Base-by-base conservation (phyloP, 2,797 vertebrate species). In the Coreius guichenoti region DNA sequence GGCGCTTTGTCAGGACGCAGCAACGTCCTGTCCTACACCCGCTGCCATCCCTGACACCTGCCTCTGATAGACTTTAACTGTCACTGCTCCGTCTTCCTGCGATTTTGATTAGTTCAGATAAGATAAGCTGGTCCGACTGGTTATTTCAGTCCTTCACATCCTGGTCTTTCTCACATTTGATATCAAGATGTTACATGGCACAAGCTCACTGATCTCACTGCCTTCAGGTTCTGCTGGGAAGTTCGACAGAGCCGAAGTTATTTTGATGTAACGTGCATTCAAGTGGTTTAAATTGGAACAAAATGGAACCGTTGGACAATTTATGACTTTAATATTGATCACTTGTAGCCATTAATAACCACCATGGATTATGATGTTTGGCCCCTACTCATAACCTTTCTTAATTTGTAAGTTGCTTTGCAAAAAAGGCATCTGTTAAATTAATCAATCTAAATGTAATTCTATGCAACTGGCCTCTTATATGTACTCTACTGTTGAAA, bases 1-100 rank as follows among this genome's bases (percentile, higher is more conserved):
- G 74, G 77, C 74, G 87, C 89, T 88, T 82, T 88, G 88, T 85
- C 89, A 88, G 90, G 91, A 88, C 90, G 81, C 90, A 89, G 90
- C 90, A 69, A 85, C 89, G 88, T 90, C 89, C 79, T 90, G 87
- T 92, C 87, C 49, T 84, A 76, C 87, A 80, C 33, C n/a, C 76
- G 8, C 56, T 36, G 69, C 23, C 70, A 61, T 31, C 70, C 26
- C 29, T 74, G 72, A 74, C 81, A 83, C 72, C 72, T 65, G 68
- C 31, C 70, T 47, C 70, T 75, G 61, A 76, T 77, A 68, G 45
- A 76, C 74, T 61, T 21, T 4, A 43, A 51, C n/a, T 54, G 16
- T 45, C n/a, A 21, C 82, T 67, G 33, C 26, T 84, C 33, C 23
- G 12, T 77, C 61, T 68, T 68, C 8, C 8, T 12, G 39, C 2